Base-by-base conservation (phyloP, 2,797 vertebrate species). In the Melanotaenia parkinsoni region DNA sequence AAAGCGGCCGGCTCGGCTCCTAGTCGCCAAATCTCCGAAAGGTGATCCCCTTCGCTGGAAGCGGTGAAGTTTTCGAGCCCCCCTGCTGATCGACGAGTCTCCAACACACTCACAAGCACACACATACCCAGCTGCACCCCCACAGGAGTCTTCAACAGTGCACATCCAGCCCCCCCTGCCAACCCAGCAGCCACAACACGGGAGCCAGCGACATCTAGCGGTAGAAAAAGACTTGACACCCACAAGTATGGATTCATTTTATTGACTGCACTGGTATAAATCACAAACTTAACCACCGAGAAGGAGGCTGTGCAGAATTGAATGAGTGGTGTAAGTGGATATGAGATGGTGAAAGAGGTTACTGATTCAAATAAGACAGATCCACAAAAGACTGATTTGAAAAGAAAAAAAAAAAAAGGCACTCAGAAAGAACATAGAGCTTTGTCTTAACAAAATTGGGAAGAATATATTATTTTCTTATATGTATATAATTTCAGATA, bases 1-100 rank as follows among this genome's bases (percentile, higher is more conserved):
- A 47, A 70, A 78, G 72, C 68, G 45, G 58, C 61, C 32, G 72
- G 56, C 51, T 75, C 37, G 4, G 72, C 70, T 84, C 63, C 67
- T 5, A 24, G 8, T 26, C 61, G 26, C 57, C 20, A 32, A 50
- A 18, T 33, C 72, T 61, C 76, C 59, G 72, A 2, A 3, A 43
- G 5, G 20, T 14, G 67, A 57, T 60, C 35, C 76, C 38, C 67
- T 37, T 72, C 72, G 69, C 58, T 84, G 81, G 43, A 76, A 32
- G 82, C 79, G 13, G 81, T 33, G 72, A 92, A 94, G 90, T 95
- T 94, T 93, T 87, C 70, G 91, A 93, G 86, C 88, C 82, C 53
- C 58, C 74, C 54, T 56, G 4, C 74, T 77, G 83, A 80, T 69
- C 83, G 72, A 76, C 69, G 83, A 88, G 72, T 81, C 73, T 74